Base-by-base conservation (phyloP, 2,113 vertebrate genomes). In the Charadrius vociferus region DNA sequence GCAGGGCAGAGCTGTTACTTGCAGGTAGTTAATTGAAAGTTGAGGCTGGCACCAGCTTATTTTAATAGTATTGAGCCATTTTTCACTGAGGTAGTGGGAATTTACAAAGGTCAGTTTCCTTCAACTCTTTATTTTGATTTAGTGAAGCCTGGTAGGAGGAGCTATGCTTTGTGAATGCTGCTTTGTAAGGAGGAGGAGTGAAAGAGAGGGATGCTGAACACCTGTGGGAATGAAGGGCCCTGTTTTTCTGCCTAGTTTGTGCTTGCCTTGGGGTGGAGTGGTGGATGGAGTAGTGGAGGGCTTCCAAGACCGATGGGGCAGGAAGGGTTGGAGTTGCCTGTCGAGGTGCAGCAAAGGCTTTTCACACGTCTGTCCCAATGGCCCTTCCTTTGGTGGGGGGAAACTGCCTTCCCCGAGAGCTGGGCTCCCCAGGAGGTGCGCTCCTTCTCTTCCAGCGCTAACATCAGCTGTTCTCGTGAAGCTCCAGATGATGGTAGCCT, bases 361-460 rank as follows among this genome's bases (percentile, higher is more conserved):
- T 93, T 85, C 36, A 14, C 2, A 0, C 39, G 19, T 26, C 39
- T 61, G 36, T 73, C 71, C 36, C 14, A 4, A 5, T 18, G 52
- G 14, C 15, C n/a, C 49, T 68, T 70, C 37, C 32, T 39, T 63
- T 71, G 61, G 26, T n/a, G 12, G 8, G n/a, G 34, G 10, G n/a
- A 71, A 56, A 16, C 30, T 41, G 43, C 45, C 29, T 50, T 90
- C 53, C 5, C 4, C 34, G 26, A 8, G 68, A 49, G 34, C 16
- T 52, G 58, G 29, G 67, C 9, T 78, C 41, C 34, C n/a, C 2
- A 0, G 24, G 32, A 34, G 1, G 2, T 13, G 10, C 1, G 7
- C 23, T 82, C 6, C 34, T 81, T 68, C 43, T 68, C 39, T 82
- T 59, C 37, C 59, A 67, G 34, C 32, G 10, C 39, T 55, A 37